Conservation (phyloP, 2,797 vertebrate species). For the Dermochelys coriacea region DNA sequence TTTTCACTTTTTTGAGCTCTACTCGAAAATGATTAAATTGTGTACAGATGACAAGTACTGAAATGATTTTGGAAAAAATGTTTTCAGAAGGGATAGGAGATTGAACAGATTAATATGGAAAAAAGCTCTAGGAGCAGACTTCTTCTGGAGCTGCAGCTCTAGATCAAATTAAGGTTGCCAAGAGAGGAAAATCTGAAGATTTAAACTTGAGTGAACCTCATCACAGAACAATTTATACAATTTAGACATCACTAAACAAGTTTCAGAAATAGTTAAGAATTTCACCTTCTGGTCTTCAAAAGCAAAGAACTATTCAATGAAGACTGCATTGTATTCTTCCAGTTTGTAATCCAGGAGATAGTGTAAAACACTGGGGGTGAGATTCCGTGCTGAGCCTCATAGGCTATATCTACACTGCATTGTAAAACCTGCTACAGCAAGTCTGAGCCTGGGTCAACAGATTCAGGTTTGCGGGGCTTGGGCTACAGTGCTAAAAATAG, state of each 20-base stretch:
- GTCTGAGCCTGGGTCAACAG: not conserved
- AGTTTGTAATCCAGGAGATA: not conserved
- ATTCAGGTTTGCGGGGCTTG: not conserved
- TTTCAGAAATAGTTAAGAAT: not conserved
- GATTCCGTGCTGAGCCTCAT: not conserved
- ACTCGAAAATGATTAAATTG: not conserved
- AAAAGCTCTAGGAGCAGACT: not conserved
- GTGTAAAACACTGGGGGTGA: not conserved
- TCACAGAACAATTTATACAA: rapidly evolving
- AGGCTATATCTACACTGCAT: not conserved
- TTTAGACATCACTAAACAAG: not conserved
- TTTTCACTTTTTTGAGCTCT: conserved; percentile 17
- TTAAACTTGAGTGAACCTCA: not conserved
- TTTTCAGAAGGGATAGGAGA: not conserved
- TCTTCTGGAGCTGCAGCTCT: not conserved
- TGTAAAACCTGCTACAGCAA: not conserved
- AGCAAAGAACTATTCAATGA: not conserved
- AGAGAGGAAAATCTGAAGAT: not conserved
- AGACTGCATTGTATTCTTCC: not conserved
- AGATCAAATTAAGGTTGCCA: not conserved
- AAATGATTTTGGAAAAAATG: conserved; percentile 2
- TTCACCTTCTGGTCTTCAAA: not conserved
- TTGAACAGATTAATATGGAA: conserved; percentile 4
- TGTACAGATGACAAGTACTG: not conserved
- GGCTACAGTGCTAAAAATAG: not conserved